phyloP scores from a whole-genome alignment of 2,113 vertebrate species.

The Albula goreensis region DNA sequence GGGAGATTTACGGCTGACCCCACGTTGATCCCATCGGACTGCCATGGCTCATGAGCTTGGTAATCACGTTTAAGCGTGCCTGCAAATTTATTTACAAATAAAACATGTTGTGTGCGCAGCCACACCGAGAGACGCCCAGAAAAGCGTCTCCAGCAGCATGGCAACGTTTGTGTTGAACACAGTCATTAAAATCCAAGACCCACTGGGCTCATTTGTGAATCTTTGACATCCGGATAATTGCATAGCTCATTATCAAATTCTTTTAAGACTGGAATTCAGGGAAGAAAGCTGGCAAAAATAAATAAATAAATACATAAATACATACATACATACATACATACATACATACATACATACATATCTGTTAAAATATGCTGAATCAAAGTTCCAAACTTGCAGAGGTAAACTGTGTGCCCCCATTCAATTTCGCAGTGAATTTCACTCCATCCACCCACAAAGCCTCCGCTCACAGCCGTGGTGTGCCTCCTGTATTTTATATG shows the following conservation, averaged over 20 bases:
- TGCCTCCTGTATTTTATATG: background rate
- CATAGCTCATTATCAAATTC: background rate
- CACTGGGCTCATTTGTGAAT: background rate
- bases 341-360: too few relatives aligned
- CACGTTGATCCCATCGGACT: background rate
- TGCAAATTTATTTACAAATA: slow-evolving; percentile 1
- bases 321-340: too few relatives aligned
- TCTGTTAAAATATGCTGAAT: background rate
- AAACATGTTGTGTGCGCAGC: background rate
- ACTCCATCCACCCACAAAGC: background rate
- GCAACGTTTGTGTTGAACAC: background rate
- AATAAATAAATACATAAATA: too few relatives aligned
- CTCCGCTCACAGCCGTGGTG: background rate
- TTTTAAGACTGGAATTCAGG: background rate
- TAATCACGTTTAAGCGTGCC: background rate
- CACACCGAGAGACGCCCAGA: background rate
- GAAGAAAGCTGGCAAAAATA: too few relatives aligned
- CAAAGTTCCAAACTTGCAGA: background rate
- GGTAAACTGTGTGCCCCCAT: background rate
- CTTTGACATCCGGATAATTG: background rate
- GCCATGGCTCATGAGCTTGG: background rate
- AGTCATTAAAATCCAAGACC: background rate
- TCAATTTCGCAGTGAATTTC: background rate
- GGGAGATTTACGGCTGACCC: background rate
- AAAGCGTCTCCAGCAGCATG: background rate